Evolutionary conservation across 2,113 vertebrate genomes (phyloP).

Genomic region (Microcebus griseorufus): DNA sequence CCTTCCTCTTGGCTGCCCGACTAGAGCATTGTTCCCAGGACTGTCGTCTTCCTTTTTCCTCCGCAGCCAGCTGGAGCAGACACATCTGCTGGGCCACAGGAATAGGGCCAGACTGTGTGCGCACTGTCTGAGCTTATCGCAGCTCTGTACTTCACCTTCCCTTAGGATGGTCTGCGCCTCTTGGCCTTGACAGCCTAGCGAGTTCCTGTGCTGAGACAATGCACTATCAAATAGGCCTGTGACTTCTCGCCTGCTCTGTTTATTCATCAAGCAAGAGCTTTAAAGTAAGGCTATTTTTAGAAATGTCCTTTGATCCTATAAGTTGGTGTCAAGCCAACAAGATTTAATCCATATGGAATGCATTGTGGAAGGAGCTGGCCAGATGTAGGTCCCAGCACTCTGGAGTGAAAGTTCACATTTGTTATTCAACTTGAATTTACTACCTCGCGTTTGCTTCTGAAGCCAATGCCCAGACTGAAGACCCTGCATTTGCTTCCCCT

Average conservation of each 20-base stretch:
- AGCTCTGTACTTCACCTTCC: not conserved
- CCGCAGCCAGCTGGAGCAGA: constrained; percentile 23
- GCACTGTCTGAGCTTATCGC: constrained; percentile 60
- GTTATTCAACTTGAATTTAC: not conserved
- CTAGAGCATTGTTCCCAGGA: constrained; percentile 63
- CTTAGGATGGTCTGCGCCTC: constrained; percentile 17
- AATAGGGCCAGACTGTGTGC: constrained; percentile 63
- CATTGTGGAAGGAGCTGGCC: not conserved
- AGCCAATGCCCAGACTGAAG: not conserved
- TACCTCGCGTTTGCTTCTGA: not conserved
- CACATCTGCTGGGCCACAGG: constrained; percentile 63
- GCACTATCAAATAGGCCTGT: constrained; percentile 23
- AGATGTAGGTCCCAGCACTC: not conserved
- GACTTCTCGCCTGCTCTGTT: constrained; percentile 61
- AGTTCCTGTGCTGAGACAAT: constrained; percentile 64
- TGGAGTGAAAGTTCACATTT: not conserved
- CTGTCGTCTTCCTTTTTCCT: constrained; percentile 67
- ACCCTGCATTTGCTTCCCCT: not conserved
- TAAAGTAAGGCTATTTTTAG: constrained; percentile 76
- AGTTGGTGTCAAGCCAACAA: constrained; percentile 62
- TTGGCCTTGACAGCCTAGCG: constrained; percentile 57
- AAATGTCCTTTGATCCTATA: constrained; percentile 75
- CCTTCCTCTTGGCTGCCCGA: constrained; percentile 72
- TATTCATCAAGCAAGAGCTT: constrained; percentile 62
- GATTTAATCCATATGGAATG: constrained; percentile 69